Percentiles rank a stretch among this genome's conserved stretches.
These are phyloP conservation scores for Pseudolycoriella hygida DNA, from an alignment of 2,888 invertebrate species.

Conservation along the genomic window DNA sequence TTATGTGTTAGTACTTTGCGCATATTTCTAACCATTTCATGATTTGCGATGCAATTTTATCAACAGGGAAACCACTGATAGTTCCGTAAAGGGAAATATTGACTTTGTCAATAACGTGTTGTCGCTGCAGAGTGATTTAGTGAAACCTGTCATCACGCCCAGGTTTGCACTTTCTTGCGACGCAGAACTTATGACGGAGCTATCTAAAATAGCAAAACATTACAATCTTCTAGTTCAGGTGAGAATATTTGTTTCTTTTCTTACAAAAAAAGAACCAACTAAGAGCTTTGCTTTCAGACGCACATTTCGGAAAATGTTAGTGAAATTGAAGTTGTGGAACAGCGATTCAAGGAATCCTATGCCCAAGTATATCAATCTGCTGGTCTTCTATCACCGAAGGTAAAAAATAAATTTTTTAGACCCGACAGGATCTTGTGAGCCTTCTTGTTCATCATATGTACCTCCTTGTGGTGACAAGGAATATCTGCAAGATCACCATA, in stretches of 20 bases:
- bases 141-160: slow-evolving; percentile 68
- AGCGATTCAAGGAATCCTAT: slow-evolving; percentile 42
- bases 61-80: slow-evolving; percentile 43
- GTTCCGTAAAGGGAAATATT: slow-evolving; percentile 42
- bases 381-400: slow-evolving; percentile 55
- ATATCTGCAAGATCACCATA: no score
- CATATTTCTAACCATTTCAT: neutral
- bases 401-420: no score
- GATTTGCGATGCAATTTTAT: slow-evolving; percentile 34
- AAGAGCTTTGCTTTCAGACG: slow-evolving; percentile 35
- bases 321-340: slow-evolving; percentile 49
- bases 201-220: slow-evolving; percentile 48
- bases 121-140: slow-evolving; percentile 42
- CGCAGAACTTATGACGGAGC: slow-evolving; percentile 43
- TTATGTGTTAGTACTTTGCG: slow-evolving; percentile 21
- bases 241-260: slow-evolving; percentile 8
- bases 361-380: slow-evolving; percentile 59
- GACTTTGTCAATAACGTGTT: slow-evolving; percentile 42
- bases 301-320: slow-evolving; percentile 68
- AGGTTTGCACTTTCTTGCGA: slow-evolving; percentile 70
- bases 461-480: no score
- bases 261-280: slow-evolving; percentile 1
- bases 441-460: no score
- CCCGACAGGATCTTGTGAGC: no score
- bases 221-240: slow-evolving; percentile 61